These are phyloP conservation scores for Scaptomyza hsui DNA, from an alignment of 1,140 invertebrate genomes.

Conservation along the genomic window DNA sequence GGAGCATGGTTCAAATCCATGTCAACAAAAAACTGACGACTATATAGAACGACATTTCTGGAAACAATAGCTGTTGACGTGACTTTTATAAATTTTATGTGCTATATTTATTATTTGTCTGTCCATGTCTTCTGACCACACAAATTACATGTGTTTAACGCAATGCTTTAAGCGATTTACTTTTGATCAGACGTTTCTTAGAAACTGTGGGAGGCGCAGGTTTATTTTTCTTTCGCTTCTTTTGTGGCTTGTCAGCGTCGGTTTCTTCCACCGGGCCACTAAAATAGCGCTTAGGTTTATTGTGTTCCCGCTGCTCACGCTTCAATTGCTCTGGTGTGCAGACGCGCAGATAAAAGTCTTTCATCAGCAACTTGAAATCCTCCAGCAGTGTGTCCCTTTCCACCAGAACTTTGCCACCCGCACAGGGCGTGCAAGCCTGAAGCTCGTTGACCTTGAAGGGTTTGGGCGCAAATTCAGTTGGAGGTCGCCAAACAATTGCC, in stretches of 20 bases:
- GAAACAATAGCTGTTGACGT: no score
- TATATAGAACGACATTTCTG: no score
- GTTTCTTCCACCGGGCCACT: constrained; percentile 4
- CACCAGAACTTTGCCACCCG: constrained; percentile 51
- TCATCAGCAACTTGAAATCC: constrained; percentile 88
- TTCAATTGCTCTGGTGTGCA: constrained; percentile 50
- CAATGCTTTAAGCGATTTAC: constrained; percentile 25
- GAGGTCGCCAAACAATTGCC: constrained; percentile 92
- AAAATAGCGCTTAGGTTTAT: constrained; percentile 57
- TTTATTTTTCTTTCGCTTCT: constrained; percentile 26
- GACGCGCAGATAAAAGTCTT: constrained; percentile 71
- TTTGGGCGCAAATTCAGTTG: constrained; percentile 85
- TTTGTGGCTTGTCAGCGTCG: neutral
- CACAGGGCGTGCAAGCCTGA: constrained; percentile 75
- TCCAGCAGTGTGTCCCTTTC: constrained; percentile 87
- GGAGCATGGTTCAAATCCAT: no score
- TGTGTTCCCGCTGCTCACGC: constrained; percentile 43
- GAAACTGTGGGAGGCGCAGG: neutral
- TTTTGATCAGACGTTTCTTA: constrained; percentile 32
- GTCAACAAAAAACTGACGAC: no score
- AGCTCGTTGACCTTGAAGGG: constrained; percentile 89
- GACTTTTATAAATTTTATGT: no score
- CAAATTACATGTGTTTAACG: constrained; percentile 17
- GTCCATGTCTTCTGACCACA: neutral
- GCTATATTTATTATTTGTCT: neutral